A percentile compares a stretch with the other conserved stretches of the same genome.
These are phyloP conservation scores for Fregetta grallaria DNA, from an alignment of 2,113 vertebrate genomes.

Conservation along the genomic window DNA sequence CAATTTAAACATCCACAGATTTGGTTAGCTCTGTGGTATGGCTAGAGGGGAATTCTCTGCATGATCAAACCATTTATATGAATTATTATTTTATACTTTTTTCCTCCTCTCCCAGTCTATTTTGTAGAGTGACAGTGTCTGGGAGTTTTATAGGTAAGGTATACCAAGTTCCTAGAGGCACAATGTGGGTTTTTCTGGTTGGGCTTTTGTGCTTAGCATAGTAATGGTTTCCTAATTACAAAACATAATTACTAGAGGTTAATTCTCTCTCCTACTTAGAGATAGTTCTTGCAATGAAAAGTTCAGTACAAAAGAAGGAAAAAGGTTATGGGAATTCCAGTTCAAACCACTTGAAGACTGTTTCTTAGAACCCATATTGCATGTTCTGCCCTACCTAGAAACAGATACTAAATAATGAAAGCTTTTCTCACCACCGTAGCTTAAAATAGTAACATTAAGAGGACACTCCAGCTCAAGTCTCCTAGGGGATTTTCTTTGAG, in stretches of 20 bases:
- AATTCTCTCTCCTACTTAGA: neutral
- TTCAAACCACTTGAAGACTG: neutral
- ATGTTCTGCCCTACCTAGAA: neutral
- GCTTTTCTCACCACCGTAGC: neutral
- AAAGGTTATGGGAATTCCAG: neutral
- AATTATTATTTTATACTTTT: neutral
- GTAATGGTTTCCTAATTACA: neutral
- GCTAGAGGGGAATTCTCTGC: neutral
- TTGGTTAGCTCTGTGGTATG: neutral
- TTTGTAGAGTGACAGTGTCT: neutral
- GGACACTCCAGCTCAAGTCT: neutral
- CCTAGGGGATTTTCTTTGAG: neutral
- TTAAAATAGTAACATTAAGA: constrained; percentile 12
- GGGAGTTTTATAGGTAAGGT: neutral
- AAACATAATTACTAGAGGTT: neutral
- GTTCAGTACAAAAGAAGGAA: neutral
- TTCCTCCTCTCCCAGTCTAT: neutral
- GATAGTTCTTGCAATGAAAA: neutral
- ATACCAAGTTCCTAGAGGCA: neutral
- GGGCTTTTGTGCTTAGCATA: neutral
- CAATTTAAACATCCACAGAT: neutral
- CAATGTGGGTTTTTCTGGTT: neutral
- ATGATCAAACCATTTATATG: neutral
- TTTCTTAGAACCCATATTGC: neutral
- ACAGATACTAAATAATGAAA: neutral